Evolutionary conservation across 2,797 vertebrate species (phyloP).

Genomic region (Gymnocypris eckloni): DNA sequence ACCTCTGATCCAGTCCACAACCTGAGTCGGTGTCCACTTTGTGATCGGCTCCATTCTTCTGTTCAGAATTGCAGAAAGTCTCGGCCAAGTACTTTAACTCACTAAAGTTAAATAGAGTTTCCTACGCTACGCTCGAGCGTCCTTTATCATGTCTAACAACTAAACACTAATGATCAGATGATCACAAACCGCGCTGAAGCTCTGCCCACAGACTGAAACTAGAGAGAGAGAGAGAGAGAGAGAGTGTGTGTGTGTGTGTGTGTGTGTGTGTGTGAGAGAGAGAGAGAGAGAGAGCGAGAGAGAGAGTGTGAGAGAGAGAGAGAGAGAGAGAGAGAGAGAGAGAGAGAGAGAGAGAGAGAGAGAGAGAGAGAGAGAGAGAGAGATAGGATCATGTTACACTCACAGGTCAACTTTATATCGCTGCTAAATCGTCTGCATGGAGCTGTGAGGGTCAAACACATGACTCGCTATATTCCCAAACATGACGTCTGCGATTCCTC

Average conservation of each 20-base stretch:
- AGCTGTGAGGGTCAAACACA: neutral
- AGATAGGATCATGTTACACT: conserved; percentile 53
- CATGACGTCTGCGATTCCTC: neutral
- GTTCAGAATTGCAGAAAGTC: neutral
- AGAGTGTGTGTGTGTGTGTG: neutral
- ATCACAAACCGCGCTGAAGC: conserved; percentile 4
- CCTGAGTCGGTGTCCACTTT: conserved; percentile 73
- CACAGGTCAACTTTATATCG: conserved; percentile 29
- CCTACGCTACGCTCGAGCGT: neutral
- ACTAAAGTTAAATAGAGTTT: neutral
- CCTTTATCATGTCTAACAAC: conserved; percentile 3
- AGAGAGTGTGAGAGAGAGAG: conserved; percentile 25
- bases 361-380: conserved; percentile 12
- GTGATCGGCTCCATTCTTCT: conserved; percentile 75
- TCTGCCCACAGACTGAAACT: conserved; percentile 33
- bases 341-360: neutral
- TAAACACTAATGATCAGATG: conserved; percentile 20
- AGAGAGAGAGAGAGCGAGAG: conserved; percentile 16
- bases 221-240: neutral
- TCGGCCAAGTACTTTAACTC: neutral
- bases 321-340: conserved; percentile 12
- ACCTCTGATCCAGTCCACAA: conserved; percentile 79
- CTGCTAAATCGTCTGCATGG: conserved; percentile 19
- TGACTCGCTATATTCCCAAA: neutral
- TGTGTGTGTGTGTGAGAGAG: neutral